A percentile compares a stretch with the other conserved stretches of the same genome.
Evolutionary conservation across 2,113 vertebrate species (phyloP).

Genomic region (Neofelis nebulosa): DNA sequence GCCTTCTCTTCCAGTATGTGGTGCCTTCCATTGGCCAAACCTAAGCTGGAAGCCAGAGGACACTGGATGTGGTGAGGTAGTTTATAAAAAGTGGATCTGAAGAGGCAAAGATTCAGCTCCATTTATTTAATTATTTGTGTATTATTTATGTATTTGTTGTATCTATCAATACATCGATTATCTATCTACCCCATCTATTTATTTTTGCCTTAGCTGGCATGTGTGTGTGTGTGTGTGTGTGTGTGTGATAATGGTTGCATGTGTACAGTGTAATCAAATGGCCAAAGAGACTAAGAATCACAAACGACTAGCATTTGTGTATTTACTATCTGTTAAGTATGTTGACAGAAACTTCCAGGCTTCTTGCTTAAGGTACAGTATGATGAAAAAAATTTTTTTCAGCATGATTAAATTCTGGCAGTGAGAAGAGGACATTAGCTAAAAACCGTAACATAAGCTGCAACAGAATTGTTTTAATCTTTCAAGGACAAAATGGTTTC

Average conservation of each 20-base stretch:
- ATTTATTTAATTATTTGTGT: not conserved
- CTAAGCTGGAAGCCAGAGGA: not conserved
- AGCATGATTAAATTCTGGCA: not conserved
- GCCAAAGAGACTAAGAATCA: not conserved
- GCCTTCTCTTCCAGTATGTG: not conserved
- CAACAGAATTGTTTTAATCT: not conserved
- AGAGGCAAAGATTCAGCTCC: not conserved
- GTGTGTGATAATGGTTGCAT: not conserved
- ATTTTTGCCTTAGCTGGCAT: not conserved
- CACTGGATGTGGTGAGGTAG: not conserved
- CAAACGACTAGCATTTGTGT: not conserved
- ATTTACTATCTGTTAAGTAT: not conserved
- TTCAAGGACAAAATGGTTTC: not conserved
- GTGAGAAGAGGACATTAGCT: not conserved
- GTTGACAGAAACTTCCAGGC: not conserved
- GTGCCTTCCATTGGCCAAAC: not conserved
- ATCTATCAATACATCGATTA: not conserved
- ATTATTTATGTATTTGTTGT: not conserved
- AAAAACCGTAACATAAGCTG: not conserved
- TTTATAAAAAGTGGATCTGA: not conserved
- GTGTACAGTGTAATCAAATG: not conserved
- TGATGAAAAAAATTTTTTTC: not conserved
- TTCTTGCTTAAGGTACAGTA: not conserved
- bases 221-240: not conserved
- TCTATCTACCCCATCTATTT: not conserved